Conservation (phyloP, 2,888 invertebrate species). For the Brachylomia viminalis region DNA sequence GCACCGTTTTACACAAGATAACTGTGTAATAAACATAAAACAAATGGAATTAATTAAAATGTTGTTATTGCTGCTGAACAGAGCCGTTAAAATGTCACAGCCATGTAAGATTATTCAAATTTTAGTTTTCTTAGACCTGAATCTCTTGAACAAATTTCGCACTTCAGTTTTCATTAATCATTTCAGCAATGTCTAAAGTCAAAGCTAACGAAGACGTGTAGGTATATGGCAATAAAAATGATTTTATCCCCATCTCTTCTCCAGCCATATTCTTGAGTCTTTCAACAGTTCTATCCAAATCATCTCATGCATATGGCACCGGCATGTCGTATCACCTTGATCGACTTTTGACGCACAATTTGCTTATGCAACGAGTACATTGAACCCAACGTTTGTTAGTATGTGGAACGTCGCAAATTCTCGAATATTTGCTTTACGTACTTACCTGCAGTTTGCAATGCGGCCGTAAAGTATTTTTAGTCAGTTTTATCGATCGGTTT, state of each 20-base stretch:
- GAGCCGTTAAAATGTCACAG: not conserved
- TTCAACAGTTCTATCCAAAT: slow-evolving; percentile 2
- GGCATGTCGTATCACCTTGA: slow-evolving; percentile 83
- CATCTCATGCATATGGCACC: slow-evolving; percentile 39
- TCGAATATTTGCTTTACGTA: slow-evolving; percentile 81
- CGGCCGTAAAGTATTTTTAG: slow-evolving; percentile 62
- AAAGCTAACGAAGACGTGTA: not conserved
- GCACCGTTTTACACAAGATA: slow-evolving; percentile 16
- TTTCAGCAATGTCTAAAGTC: not conserved
- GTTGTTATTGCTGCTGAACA: not conserved
- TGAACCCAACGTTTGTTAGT: slow-evolving; percentile 74
- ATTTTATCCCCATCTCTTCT: not conserved
- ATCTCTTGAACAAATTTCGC: not conserved
- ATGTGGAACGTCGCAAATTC: slow-evolving; percentile 72
- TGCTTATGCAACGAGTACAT: slow-evolving; percentile 85
- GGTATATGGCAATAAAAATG: not conserved
- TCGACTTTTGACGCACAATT: slow-evolving; percentile 84
- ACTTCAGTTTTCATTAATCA: not conserved
- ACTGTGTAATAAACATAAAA: slow-evolving; percentile 29
- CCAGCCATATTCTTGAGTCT: not conserved
- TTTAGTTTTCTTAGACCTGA: not conserved
- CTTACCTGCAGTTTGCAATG: slow-evolving; percentile 72
- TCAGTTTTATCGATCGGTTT: slow-evolving; percentile 61
- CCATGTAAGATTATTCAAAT: not conserved
- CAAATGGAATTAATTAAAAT: slow-evolving; percentile 11